These are phyloP conservation scores for Platycheirus albimanus DNA, from an alignment of 2,888 invertebrate species.

Conservation along the genomic window DNA sequence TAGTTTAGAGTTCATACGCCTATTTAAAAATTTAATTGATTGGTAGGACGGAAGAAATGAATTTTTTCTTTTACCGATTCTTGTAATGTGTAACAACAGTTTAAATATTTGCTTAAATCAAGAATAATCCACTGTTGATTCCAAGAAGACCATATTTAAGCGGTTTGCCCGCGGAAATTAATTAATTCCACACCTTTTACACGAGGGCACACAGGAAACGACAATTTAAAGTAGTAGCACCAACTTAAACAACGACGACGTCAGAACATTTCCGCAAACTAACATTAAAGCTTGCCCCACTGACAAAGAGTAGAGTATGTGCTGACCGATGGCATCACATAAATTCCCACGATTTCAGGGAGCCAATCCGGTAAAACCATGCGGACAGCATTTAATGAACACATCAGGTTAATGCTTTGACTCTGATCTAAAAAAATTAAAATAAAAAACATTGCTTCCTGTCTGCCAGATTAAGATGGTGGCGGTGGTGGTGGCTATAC, in stretches of 20 bases:
- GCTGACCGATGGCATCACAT: constrained; percentile 52
- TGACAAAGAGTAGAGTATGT: too few relatives aligned
- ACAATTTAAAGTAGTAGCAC: constrained; percentile 13
- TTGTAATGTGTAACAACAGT: too few relatives aligned
- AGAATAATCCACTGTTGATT: too few relatives aligned
- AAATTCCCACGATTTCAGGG: constrained; percentile 70
- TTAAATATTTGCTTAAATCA: too few relatives aligned
- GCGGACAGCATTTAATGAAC: constrained; percentile 68
- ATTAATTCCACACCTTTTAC: constrained; percentile 50
- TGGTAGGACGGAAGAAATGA: background rate
- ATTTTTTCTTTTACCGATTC: too few relatives aligned
- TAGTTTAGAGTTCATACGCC: constrained; percentile 33
- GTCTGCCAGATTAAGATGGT: constrained; percentile 40
- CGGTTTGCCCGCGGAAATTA: constrained; percentile 14
- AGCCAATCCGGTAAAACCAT: constrained; percentile 54
- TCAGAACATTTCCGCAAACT: constrained; percentile 68
- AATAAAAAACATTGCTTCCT: constrained; percentile 49
- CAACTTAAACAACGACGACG: constrained; percentile 31
- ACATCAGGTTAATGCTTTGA: constrained; percentile 68
- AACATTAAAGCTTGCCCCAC: constrained; percentile 62
- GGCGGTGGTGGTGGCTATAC: constrained; percentile 24
- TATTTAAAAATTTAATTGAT: constrained; percentile 1
- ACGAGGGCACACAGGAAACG: constrained; percentile 26
- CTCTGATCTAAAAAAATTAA: constrained; percentile 55
- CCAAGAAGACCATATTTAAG: background rate